Evolutionary conservation across 2,888 invertebrate species (phyloP), one percentile per base, ranked within the genome.

Genomic region (Tetranychus piercei): DNA sequence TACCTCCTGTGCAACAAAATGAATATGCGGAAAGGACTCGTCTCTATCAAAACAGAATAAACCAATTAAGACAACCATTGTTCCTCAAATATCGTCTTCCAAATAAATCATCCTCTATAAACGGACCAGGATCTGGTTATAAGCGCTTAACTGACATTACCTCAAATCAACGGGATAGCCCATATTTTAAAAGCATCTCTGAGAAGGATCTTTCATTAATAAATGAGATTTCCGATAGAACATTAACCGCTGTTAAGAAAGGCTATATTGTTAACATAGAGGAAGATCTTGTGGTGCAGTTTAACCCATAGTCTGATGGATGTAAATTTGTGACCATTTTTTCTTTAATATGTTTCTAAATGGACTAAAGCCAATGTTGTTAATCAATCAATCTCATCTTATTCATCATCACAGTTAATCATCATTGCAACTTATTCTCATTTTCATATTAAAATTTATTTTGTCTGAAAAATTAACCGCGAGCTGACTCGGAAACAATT

Each of bases 201-300:
- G 74, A 55, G 4, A 45, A 74, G 11, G 74, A 74, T 44, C 64
- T 74, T n/a, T 18, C 69, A n/a, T 55, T 74, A 18, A 74, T 70
- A 1, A 74, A 44, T 22, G 9, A 43, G 55, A 34, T 74, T 9
- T 67, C 67, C 9, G 71, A 74, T 44, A 74, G 43, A 45, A 43
- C 74, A 20, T 22, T 18, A 9, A 70, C 1, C 64, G 74, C 74
- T n/a, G 71, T 74, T 55, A 43, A 15, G 20, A 74, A 64, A 44
- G 74, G 74, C 18, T 74, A 67, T 71, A 64, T 44, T 45, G 44
- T 74, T 34, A 44, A 69, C 4, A 44, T 34, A 9, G 64, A 71
- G 20, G 74, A 74, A 44, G 44, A 67, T 15, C 45, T 74, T 64
- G 71, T 74, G 20, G 74, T 71, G n/a, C 71, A 71, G 34, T 74